These are phyloP conservation scores for Amyelois transitella DNA, from an alignment of 1,140 invertebrate species.

Conservation along the genomic window DNA sequence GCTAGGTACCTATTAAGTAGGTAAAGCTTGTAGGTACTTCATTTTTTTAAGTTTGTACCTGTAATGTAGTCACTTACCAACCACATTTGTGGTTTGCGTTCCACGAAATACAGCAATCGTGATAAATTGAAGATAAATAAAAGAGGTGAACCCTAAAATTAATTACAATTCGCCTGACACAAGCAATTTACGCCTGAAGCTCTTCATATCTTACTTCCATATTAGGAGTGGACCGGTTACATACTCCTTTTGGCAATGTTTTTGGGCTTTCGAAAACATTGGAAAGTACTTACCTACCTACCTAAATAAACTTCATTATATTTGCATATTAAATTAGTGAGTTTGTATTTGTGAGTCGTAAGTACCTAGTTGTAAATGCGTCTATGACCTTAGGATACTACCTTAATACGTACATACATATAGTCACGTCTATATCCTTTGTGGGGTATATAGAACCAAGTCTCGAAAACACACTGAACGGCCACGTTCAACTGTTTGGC, in stretches of 20 bases:
- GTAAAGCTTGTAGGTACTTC: too few species aligned
- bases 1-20: too few species aligned
- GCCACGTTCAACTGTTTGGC: too few species aligned
- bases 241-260: conserved; percentile 38
- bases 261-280: conserved; percentile 62
- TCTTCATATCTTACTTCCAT: conserved; percentile 39
- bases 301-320: conserved; percentile 11
- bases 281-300: conserved; percentile 19
- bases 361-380: too few species aligned
- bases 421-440: too few species aligned
- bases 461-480: too few species aligned
- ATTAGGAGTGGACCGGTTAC: conserved; percentile 39
- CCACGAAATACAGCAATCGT: not conserved
- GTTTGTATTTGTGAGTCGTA: not conserved
- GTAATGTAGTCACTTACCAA: too few species aligned
- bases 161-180: conserved; percentile 28
- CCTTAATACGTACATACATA: too few species aligned
- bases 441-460: too few species aligned
- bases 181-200: conserved; percentile 47
- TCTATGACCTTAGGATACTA: too few species aligned
- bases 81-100: not conserved
- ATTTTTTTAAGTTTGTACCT: too few species aligned
- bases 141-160: conserved; percentile 27
- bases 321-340: not conserved
- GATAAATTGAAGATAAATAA: conserved; percentile 18